phyloP scores from a whole-genome alignment of 2,797 vertebrate species.

The Buceros bicornis region DNA sequence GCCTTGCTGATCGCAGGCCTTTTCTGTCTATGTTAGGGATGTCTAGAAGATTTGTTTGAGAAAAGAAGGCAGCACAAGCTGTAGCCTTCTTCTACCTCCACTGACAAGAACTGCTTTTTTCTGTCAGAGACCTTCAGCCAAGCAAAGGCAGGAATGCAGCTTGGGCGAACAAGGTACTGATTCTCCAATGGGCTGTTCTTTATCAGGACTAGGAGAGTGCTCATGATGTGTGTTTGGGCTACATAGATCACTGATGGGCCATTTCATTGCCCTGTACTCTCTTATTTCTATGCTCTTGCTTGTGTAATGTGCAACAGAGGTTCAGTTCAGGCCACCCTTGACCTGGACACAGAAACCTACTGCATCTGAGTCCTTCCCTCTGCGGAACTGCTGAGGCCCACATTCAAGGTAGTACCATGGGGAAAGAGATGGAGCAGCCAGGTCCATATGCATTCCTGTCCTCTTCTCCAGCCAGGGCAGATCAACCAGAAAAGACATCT shows the following conservation, averaged over 20 bases:
- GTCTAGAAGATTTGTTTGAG: not conserved
- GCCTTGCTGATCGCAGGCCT: fast-evolving
- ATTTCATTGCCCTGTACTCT: not conserved
- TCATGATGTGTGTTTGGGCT: not conserved
- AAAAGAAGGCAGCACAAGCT: not conserved
- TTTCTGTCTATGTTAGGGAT: not conserved
- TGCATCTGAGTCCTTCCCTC: not conserved
- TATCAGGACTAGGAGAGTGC: fast-evolving
- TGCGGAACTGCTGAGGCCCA: not conserved
- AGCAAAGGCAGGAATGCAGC: not conserved
- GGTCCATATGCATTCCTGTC: not conserved
- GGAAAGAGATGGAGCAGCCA: not conserved
- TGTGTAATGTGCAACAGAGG: not conserved
- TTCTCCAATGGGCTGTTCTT: not conserved
- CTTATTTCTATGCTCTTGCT: not conserved
- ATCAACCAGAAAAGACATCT: not conserved
- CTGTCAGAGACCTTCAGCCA: not conserved
- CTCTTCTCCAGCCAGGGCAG: not conserved
- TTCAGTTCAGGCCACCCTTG: not conserved
- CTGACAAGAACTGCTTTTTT: not conserved
- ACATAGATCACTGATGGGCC: not conserved
- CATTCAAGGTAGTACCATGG: not conserved
- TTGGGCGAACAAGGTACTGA: not conserved
- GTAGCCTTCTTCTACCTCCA: not conserved
- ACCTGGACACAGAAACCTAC: not conserved